Base-by-base conservation (phyloP, 2,797 vertebrate genomes). In the Manis pentadactyla region DNA sequence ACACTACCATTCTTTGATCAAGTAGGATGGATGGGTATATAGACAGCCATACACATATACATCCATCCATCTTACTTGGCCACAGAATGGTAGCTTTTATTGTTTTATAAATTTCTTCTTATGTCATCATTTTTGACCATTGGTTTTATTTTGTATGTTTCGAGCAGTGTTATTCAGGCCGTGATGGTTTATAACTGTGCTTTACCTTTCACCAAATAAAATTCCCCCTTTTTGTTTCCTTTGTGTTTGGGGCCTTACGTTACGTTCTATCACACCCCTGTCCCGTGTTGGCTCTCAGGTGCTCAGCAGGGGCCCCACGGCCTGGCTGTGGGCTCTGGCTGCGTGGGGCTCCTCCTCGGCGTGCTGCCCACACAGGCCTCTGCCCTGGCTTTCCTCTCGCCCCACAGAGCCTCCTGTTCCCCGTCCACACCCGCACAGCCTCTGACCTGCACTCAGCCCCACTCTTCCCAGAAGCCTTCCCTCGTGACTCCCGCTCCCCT, bases 381-480 rank as follows among this genome's bases (percentile, higher is more conserved):
- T 2, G 37, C 21, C 29, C 4, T 18, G 59, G 34, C 31, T 39
- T 21, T 34, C n/a, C 42, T 64, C 31, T n/a, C 0, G 3, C 42
- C 2, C 23, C 6, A 8, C 14, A 6, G 46, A 63, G 68, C 92
- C 51, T 27, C 57, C 46, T 64, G 25, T 21, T 55, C 42, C 64
- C 42, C 2, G 0, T 1, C 55, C 59, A 7, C 34, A 2, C 25
- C 42, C 84, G n/a, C 2, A 0, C 79, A 46, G 49, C 71, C 42
- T 53, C 46, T 0, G 0, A 5, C 66, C 27, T 23, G 13, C 11
- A 23, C 86, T 7, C 7, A 37, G 46, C 15, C 51, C 27, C 4
- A 4, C 55, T 61, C 25, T 57, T 27, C 75, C 75, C 7, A 11
- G 34, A 39, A n/a, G 49, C 83, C 13, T 2, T 17, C 64, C 64